Conservation (phyloP, 2,888 invertebrate species). For the Cheilosia vernalis region DNA sequence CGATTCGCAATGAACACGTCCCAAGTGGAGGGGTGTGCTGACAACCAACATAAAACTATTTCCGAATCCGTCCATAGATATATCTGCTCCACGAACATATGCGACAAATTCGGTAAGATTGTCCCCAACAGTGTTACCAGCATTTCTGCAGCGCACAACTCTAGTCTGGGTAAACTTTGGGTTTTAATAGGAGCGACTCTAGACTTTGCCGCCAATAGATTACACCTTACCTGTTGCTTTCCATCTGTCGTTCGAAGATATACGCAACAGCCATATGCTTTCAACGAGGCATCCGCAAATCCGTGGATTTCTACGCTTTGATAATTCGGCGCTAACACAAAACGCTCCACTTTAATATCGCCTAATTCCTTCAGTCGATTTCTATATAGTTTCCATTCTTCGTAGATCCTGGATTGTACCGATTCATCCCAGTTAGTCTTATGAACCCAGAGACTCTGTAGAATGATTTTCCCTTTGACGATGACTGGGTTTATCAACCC, state of each 20-base stretch:
- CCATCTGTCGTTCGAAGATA: conserved; percentile 33
- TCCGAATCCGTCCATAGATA: no score
- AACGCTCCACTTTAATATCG: background rate
- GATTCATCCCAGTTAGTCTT: background rate
- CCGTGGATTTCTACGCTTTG: conserved; percentile 31
- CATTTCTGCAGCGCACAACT: conserved; percentile 33
- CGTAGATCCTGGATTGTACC: background rate
- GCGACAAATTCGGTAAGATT: background rate
- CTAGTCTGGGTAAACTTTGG: conserved; percentile 49
- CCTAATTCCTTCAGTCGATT: background rate
- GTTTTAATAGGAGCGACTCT: conserved; percentile 60
- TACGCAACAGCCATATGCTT: conserved; percentile 56
- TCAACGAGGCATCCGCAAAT: conserved; percentile 54
- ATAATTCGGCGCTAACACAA: background rate
- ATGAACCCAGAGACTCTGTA: background rate
- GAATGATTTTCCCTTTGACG: background rate
- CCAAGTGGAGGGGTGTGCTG: background rate
- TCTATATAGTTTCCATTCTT: background rate
- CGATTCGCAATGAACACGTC: conserved; percentile 62
- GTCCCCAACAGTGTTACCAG: background rate
- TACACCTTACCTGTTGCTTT: conserved; percentile 20
- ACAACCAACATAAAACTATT: conserved; percentile 2
- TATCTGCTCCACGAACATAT: background rate
- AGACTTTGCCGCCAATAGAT: conserved; percentile 46
- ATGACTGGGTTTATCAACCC: background rate